Evolutionary conservation across 2,113 vertebrate species (phyloP).

Genomic region (Pelecanoides urinatrix): DNA sequence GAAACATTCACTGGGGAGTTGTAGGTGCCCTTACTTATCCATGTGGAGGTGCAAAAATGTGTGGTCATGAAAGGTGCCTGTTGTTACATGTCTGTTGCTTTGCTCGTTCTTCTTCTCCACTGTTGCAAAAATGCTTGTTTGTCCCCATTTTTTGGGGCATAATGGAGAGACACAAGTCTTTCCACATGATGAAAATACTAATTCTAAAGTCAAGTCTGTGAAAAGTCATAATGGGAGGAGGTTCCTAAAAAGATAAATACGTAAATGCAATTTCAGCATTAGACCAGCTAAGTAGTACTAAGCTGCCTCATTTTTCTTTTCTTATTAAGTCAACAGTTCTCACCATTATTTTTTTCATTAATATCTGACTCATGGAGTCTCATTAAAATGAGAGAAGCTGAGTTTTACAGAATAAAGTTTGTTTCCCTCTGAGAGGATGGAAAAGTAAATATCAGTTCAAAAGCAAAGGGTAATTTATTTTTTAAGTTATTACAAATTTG

Average conservation of each 20-base stretch:
- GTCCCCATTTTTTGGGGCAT: neutral
- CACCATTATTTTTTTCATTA: conserved; percentile 5
- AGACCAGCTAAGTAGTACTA: neutral
- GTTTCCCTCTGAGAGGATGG: neutral
- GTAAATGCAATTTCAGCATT: neutral
- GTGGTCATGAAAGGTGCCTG: neutral
- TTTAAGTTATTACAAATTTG: conserved; percentile 10
- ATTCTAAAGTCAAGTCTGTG: neutral
- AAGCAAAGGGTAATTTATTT: conserved; percentile 5
- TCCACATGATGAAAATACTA: neutral
- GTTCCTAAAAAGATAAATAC: neutral
- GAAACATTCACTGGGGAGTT: neutral
- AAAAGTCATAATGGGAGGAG: neutral
- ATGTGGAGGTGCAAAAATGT: neutral
- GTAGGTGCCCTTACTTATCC: neutral
- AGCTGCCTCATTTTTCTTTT: neutral
- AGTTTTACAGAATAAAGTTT: too few relatives aligned
- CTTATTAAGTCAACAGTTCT: conserved; percentile 9
- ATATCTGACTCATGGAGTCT: neutral
- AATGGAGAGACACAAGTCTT: neutral
- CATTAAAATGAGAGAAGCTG: too few relatives aligned
- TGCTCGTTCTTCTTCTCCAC: conserved; percentile 1
- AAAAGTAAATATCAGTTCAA: conserved; percentile 35
- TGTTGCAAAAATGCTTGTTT: neutral
- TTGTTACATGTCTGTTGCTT: neutral